phyloP scores from a whole-genome alignment of 2,888 invertebrate species.

The Heliconius charithonia region DNA sequence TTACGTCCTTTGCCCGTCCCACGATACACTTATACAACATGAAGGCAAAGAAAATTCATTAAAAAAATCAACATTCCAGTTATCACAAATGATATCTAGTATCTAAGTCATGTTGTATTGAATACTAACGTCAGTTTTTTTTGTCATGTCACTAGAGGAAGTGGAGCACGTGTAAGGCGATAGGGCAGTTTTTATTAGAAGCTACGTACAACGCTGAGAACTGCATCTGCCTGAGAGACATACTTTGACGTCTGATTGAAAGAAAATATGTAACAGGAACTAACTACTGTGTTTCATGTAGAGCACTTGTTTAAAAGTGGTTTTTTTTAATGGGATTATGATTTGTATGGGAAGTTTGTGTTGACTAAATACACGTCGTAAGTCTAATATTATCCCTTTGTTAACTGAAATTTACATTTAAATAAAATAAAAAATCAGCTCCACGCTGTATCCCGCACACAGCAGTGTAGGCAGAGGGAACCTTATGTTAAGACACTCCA shows the following conservation, averaged over 20 bases:
- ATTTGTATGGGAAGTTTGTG: neutral
- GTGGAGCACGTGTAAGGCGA: slow-evolving; percentile 29
- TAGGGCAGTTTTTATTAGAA: slow-evolving; percentile 15
- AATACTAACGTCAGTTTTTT: slow-evolving; percentile 22
- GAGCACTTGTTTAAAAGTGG: too few relatives aligned
- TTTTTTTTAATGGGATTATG: neutral
- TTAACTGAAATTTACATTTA: too few relatives aligned
- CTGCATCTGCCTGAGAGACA: slow-evolving; percentile 20
- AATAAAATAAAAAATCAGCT: too few relatives aligned
- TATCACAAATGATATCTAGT: neutral
- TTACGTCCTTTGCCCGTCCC: too few relatives aligned
- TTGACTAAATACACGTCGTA: neutral
- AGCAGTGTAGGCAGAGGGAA: too few relatives aligned
- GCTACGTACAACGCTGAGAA: slow-evolving; percentile 20
- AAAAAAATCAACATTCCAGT: neutral
- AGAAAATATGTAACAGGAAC: slow-evolving; percentile 22
- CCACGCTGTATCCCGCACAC: too few relatives aligned
- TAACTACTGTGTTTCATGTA: neutral
- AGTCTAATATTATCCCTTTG: too few relatives aligned
- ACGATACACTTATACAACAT: too few relatives aligned
- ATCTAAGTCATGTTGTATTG: neutral
- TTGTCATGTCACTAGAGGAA: slow-evolving; percentile 16
- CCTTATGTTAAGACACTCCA: too few relatives aligned
- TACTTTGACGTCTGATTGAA: neutral
- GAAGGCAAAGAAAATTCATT: too few relatives aligned